These are phyloP conservation scores for Potamarius usumacintae DNA, from an alignment of 2,113 vertebrate genomes.

Conservation along the genomic window DNA sequence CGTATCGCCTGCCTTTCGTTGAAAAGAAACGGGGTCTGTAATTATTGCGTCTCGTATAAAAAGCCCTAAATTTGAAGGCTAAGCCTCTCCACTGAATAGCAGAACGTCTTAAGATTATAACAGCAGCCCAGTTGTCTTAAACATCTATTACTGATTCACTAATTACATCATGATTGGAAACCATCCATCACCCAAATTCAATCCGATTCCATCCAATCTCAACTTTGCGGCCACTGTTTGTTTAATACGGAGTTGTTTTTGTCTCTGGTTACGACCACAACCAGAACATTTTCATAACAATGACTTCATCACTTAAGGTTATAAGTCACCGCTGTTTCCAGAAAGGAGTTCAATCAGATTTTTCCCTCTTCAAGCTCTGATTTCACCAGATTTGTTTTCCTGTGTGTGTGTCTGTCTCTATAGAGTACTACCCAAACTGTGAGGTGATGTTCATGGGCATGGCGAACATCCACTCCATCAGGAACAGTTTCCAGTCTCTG, in stretches of 20 bases:
- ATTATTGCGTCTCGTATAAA: not conserved
- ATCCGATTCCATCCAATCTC: not conserved
- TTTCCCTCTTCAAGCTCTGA: not conserved
- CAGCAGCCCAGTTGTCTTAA: not conserved
- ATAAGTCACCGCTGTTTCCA: not conserved
- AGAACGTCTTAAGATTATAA: too few species aligned
- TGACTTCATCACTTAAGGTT: not conserved
- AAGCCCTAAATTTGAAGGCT: not conserved
- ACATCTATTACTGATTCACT: not conserved
- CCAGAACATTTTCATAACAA: not conserved
- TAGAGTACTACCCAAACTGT: constrained; percentile 98
- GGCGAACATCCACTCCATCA: constrained; percentile 98
- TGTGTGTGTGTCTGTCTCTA: constrained; percentile 34
- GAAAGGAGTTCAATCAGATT: not conserved
- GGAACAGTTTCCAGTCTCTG: constrained; percentile 97
- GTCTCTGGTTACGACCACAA: not conserved
- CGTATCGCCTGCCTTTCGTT: not conserved
- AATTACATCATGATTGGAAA: not conserved
- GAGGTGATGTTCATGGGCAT: constrained; percentile 99
- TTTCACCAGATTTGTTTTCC: not conserved
- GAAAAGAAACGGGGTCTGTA: not conserved
- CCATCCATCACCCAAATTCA: not conserved
- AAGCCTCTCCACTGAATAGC: not conserved
- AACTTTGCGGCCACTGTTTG: not conserved
- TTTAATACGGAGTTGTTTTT: not conserved